Evolutionary conservation across 2,797 vertebrate genomes (phyloP).

Genomic region (Uromys caudimaculatus): DNA sequence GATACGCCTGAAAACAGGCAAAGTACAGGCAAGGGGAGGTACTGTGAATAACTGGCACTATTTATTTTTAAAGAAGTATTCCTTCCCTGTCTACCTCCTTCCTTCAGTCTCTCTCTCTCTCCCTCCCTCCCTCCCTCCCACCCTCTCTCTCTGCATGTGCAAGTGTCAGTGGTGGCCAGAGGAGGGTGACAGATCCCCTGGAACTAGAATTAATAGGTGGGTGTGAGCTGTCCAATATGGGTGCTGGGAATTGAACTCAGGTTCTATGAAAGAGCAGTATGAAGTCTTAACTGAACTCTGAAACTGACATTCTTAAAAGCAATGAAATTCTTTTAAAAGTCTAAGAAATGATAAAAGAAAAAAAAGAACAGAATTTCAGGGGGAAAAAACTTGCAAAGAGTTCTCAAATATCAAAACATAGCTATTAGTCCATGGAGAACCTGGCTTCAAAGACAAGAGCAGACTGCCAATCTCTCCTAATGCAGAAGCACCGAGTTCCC

Average conservation of each 20-base stretch:
- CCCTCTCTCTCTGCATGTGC: background rate
- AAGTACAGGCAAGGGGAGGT: background rate
- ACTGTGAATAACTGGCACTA: background rate
- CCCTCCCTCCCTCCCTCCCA: accelerated
- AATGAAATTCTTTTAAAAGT: constrained; percentile 4
- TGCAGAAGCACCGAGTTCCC: background rate
- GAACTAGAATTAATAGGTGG: background rate
- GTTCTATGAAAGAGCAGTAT: background rate
- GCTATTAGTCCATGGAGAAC: constrained; percentile 30
- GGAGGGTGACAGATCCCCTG: background rate
- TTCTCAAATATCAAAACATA: background rate
- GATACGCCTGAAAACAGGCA: background rate
- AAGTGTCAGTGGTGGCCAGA: background rate
- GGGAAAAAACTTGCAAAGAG: background rate
- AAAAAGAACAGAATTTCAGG: background rate
- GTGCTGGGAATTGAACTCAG: background rate
- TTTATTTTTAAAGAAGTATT: background rate
- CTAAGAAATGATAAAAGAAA: background rate
- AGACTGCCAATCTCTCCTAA: background rate
- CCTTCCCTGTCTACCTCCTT: too few relatives aligned
- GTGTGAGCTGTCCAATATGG: background rate
- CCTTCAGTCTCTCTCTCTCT: background rate
- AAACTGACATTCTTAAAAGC: background rate
- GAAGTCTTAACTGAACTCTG: background rate
- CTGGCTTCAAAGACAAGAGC: constrained; percentile 16